These are phyloP conservation scores for Amphipyra tragopoginis DNA, from an alignment of 2,888 invertebrate species.

Conservation along the genomic window DNA sequence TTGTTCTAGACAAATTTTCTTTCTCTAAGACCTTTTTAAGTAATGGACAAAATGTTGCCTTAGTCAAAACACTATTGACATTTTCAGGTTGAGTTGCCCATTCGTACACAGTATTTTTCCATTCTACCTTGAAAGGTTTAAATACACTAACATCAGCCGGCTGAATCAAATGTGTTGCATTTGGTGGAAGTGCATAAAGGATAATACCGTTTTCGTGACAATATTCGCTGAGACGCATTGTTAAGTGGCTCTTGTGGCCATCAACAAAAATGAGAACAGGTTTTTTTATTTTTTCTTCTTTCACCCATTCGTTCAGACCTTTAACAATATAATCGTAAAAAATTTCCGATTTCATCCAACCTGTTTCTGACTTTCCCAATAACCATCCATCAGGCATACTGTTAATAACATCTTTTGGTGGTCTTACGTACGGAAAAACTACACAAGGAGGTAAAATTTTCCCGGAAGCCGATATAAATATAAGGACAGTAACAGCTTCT, in stretches of 20 bases:
- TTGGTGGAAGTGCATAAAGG: slow-evolving; percentile 56
- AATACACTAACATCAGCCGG: slow-evolving; percentile 60
- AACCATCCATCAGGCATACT: too few species aligned
- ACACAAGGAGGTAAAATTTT: too few species aligned
- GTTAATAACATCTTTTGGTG: too few species aligned
- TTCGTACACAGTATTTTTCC: slow-evolving; percentile 24
- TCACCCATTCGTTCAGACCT: slow-evolving; percentile 52
- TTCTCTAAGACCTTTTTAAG: neutral
- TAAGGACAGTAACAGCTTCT: too few species aligned
- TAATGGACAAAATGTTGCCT: neutral
- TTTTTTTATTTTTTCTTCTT: slow-evolving; percentile 39
- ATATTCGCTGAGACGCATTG: slow-evolving; percentile 36
- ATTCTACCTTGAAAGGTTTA: slow-evolving; percentile 45
- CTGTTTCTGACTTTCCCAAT: too few species aligned
- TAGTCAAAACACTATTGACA: neutral
- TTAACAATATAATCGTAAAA: too few species aligned
- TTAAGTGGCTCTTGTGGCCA: slow-evolving; percentile 58
- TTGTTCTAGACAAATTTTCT: neutral
- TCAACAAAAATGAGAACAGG: slow-evolving; percentile 56
- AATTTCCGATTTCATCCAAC: neutral
- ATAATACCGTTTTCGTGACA: slow-evolving; percentile 50
- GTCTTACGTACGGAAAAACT: too few species aligned
- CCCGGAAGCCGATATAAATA: too few species aligned
- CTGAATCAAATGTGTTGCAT: slow-evolving; percentile 59
- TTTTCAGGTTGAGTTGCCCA: neutral